phyloP scores from a whole-genome alignment of 2,113 vertebrate genomes.

The Misgurnus mizolepis region DNA sequence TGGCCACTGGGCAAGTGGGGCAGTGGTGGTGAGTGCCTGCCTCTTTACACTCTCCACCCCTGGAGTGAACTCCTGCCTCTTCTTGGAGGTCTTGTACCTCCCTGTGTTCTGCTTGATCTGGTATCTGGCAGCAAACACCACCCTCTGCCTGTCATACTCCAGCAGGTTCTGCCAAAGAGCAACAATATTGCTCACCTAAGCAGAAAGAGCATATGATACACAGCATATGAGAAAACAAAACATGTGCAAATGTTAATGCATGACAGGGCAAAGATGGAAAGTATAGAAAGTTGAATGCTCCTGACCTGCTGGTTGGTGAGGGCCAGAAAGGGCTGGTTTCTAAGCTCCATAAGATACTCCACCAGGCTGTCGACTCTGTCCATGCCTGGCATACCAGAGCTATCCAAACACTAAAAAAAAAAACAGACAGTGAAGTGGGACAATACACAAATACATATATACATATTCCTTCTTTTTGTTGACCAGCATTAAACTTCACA shows the following conservation, averaged over 20 bases:
- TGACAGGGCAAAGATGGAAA: slow-evolving; percentile 13
- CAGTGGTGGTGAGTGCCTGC: not conserved
- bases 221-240: slow-evolving; percentile 12
- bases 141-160: slow-evolving; percentile 17
- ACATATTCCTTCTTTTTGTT: no score
- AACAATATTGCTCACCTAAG: slow-evolving; percentile 23
- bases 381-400: slow-evolving; percentile 19
- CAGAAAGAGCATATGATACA: slow-evolving; percentile 4
- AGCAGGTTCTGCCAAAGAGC: slow-evolving; percentile 30
- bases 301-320: slow-evolving; percentile 30
- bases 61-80: slow-evolving; percentile 19
- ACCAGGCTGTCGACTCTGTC: not conserved
- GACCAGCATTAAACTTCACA: no score
- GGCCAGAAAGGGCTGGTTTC: not conserved
- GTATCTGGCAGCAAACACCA: slow-evolving; percentile 37
- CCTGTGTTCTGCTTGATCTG: slow-evolving; percentile 28
- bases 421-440: not conserved
- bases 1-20: slow-evolving; percentile 15
- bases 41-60: slow-evolving; percentile 36
- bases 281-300: not conserved
- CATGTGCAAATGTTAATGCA: not conserved
- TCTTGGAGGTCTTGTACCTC: slow-evolving; percentile 29
- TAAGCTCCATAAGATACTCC: slow-evolving; percentile 3
- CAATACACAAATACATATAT: not conserved
- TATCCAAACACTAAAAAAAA: slow-evolving; percentile 29